Base-by-base conservation (phyloP, 1,140 invertebrate genomes). In the Lucilia cuprina region DNA sequence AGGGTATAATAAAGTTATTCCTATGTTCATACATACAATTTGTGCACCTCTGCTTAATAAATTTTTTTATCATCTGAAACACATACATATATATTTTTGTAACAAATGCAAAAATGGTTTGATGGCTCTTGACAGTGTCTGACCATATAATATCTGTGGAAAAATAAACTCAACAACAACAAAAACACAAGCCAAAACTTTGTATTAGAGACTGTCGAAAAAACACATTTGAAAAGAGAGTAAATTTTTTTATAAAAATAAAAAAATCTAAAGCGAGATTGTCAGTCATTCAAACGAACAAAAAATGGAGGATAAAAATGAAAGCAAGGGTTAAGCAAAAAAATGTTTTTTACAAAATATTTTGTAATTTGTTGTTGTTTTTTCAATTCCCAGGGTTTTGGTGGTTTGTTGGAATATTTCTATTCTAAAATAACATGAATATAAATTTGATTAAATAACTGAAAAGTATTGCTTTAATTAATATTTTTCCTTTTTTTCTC, bases 41-140 rank as follows among this genome's bases (percentile, higher is more conserved):
- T 30, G 25, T 30, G 25, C 21, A 21, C 65, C 19, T 70, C 65
- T 70, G 65, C 65, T 9, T 70, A 19, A 1, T 70, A 21, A 21
- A 9, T 21, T 70, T 70, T 70, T 70, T 70, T 7, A n/a, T 25
- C 65, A 21, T 10, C n/a, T 70, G 21, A 70, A 70, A 60, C n/a
- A 60, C 41, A 8, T 41, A 55, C 12, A 55, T 55, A 17, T 55
- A 17, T 14, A 55, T 14, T 25, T 70, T 80, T 80, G 82, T 82
- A 65, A 65, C 82, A 82, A 82, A 82, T 82, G 82, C 82, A 82
- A 82, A 82, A 82, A 82, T 82, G 82, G 50, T 82, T 82, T 82
- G 82, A 82, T 82, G 82, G 49, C 50, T 83, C 77, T 80, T 50
- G 82, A 83, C 82, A 83, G 82, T 74, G 35, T 80, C 77, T 49